Conservation (phyloP, 2,888 invertebrate species). For the Rutpela maculata region DNA sequence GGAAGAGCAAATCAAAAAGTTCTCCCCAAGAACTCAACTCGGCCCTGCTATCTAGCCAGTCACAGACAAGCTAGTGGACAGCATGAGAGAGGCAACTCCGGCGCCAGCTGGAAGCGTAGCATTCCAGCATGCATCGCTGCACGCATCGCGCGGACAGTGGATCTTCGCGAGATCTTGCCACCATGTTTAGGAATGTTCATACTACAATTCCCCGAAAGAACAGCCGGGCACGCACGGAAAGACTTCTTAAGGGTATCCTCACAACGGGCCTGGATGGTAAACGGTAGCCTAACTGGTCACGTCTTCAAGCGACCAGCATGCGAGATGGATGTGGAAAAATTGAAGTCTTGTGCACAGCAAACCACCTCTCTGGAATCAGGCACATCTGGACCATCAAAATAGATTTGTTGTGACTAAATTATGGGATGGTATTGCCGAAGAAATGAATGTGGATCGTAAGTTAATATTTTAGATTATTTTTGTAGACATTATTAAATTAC, state of each 20-base stretch:
- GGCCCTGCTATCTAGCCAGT: too few relatives aligned
- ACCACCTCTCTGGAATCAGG: slow-evolving; percentile 36
- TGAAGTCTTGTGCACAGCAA: slow-evolving; percentile 27
- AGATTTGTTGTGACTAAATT: slow-evolving; percentile 37
- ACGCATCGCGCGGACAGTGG: too few relatives aligned
- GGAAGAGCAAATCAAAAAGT: too few relatives aligned
- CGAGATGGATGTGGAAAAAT: slow-evolving; percentile 39
- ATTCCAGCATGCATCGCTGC: too few relatives aligned
- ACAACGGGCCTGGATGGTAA: slow-evolving; percentile 23
- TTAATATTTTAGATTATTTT: slow-evolving; percentile 15
- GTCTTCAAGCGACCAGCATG: slow-evolving; percentile 34
- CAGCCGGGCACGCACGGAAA: too few relatives aligned
- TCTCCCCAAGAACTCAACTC: too few relatives aligned
- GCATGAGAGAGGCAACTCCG: too few relatives aligned
- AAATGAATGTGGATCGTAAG: slow-evolving; percentile 39
- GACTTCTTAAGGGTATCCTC: slow-evolving; percentile 17
- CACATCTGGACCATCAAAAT: slow-evolving; percentile 37
- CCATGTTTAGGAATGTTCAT: too few relatives aligned
- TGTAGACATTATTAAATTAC: not conserved
- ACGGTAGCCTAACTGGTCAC: slow-evolving; percentile 10
- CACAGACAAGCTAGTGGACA: too few relatives aligned
- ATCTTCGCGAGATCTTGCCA: too few relatives aligned
- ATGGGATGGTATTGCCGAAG: slow-evolving; percentile 35
- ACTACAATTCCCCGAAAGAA: too few relatives aligned
- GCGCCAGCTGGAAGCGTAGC: too few relatives aligned